Base-by-base conservation (phyloP, 2,113 vertebrate species). In the Ovibos moschatus region DNA sequence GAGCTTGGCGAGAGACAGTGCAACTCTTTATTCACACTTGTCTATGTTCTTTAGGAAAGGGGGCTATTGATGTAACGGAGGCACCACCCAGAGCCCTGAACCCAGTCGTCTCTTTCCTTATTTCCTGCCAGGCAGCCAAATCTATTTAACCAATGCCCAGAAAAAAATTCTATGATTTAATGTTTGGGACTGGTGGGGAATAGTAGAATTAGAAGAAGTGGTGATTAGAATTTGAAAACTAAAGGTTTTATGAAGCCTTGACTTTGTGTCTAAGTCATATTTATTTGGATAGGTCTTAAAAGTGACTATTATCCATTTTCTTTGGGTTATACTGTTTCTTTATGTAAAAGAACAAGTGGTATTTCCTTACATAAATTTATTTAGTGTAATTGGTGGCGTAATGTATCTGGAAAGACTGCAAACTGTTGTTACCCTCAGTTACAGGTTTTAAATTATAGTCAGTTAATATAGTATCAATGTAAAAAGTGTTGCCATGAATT, bases 111-210 rank as follows among this genome's bases (percentile, higher is more conserved):
- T 82, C 87, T 87, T 94, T 91, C 58, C 76, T 91, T 79, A 55
- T 67, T 95, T 98, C 97, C 97, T 97, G 81, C 43, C 33, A 55
- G 76, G 81, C 91, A 91, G 94, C 96, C 95, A 97, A 64, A 82
- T 87, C 91, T 50, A 51, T 87, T 92, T 96, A 95, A 83, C 60
- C 82, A 93, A 50, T 95, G 88, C 94, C 95, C 93, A 97, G 91
- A 96, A 93, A 89, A 89, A 57, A 97, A 97, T 92, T 95, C 93
- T 71, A 12, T 71, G 85, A 97, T 82, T 96, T 86, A 95, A 50
- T 94, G 67, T 71, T 97, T 92, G 43, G 23, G 43, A 93, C 86
- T 89, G 90, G 55, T 88, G 89, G 60, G 36, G 14, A 97, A 93
- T 64, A 51, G 82, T n/a, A 84, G 45, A 91, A 83, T 78, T 95